These are phyloP conservation scores for Cyphomyrus discorhynchus DNA, from an alignment of 2,113 vertebrate species.

Conservation along the genomic window DNA sequence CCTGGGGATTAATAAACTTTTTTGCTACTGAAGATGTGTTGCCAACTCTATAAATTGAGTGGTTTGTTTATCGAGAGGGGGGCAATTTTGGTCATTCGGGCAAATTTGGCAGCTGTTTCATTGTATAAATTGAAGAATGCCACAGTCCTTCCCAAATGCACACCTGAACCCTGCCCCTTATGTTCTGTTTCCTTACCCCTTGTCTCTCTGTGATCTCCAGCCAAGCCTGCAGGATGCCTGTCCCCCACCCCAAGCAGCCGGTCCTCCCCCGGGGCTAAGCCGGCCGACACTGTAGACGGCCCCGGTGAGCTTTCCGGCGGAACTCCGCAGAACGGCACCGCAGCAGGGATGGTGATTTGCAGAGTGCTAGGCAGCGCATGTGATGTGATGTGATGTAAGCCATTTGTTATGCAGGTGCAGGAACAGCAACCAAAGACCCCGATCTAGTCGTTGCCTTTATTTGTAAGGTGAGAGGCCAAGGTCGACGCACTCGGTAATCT, in stretches of 20 bases:
- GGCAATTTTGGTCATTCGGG: neutral
- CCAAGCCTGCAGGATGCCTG: neutral
- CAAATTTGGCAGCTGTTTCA: neutral
- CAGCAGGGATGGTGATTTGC: neutral
- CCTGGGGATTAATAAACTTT: neutral
- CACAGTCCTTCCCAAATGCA: neutral
- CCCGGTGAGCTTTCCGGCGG: conserved; percentile 26
- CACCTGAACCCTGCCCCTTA: neutral
- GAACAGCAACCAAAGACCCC: conserved; percentile 39
- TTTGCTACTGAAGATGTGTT: neutral
- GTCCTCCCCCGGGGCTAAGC: neutral
- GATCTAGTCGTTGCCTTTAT: conserved; percentile 79
- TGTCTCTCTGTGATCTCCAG: conserved; percentile 25
- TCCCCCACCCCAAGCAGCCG: conserved; percentile 23
- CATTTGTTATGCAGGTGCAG: conserved; percentile 26
- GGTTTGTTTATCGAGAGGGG: neutral
- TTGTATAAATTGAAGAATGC: neutral
- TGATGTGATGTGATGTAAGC: neutral
- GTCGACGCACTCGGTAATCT: fast-evolving
- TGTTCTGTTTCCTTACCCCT: neutral
- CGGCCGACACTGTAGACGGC: neutral
- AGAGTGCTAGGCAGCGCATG: neutral
- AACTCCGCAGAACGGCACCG: neutral
- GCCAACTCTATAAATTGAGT: neutral
- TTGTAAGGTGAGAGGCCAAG: conserved; percentile 69